Percentiles rank a stretch among this genome's conserved stretches.
phyloP scores from a whole-genome alignment of 1,140 invertebrate species.

The Propsilocerus akamusi region DNA sequence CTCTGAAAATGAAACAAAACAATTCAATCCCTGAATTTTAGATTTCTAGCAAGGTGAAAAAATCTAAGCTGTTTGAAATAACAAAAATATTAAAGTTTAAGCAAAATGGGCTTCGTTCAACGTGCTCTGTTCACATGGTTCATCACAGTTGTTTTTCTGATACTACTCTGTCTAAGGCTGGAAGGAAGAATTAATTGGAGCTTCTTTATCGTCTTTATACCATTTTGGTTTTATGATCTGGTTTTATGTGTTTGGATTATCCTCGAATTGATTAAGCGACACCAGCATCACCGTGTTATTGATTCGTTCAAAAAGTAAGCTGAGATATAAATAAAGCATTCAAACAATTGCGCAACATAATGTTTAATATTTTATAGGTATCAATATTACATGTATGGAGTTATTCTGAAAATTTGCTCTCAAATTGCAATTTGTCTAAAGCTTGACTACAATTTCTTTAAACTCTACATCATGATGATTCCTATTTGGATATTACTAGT shows the following conservation, averaged over 20 bases:
- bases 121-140: no score
- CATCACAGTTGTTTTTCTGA: background rate
- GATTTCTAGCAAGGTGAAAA: no score
- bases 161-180: background rate
- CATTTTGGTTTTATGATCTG: background rate
- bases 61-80: no score
- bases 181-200: background rate
- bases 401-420: background rate
- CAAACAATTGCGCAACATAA: background rate
- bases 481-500: background rate
- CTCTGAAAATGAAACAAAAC: no score
- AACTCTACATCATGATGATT: constrained; percentile 3
- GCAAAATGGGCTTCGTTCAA: no score
- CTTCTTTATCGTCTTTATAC: background rate
- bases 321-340: background rate
- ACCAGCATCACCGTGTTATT: background rate
- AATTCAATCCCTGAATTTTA: no score
- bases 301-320: background rate
- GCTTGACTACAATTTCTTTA: background rate
- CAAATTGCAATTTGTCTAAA: background rate
- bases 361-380: background rate
- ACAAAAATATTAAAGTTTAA: no score
- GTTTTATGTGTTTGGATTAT: background rate
- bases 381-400: background rate
- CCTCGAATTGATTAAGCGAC: background rate